Percentiles rank a stretch among this genome's conserved stretches.
phyloP scores from a whole-genome alignment of 2,888 invertebrate species.

The Fissipunctia ypsillon region DNA sequence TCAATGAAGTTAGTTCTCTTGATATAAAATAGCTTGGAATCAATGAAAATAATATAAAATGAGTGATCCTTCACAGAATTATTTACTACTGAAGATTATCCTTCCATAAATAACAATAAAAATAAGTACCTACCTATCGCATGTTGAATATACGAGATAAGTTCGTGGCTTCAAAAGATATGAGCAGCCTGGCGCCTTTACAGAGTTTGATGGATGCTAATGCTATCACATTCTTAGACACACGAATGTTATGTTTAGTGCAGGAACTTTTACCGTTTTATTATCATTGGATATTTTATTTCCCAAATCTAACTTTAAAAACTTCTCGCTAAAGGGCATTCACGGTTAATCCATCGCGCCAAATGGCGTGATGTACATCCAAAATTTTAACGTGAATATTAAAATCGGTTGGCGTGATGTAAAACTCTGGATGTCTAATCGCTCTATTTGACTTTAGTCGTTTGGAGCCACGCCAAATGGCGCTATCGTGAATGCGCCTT shows the following conservation, averaged over 20 bases:
- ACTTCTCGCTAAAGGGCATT: not conserved
- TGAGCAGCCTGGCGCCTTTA: not conserved
- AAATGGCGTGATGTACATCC: too few relatives aligned
- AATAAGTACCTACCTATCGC: too few relatives aligned
- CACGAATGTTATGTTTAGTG: not conserved
- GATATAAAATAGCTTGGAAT: not conserved
- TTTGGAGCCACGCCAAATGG: too few relatives aligned
- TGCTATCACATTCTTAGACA: not conserved
- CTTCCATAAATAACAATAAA: not conserved
- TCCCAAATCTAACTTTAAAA: not conserved
- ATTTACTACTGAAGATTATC: not conserved
- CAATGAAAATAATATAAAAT: not conserved
- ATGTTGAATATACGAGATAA: too few relatives aligned
- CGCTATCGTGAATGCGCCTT: too few relatives aligned
- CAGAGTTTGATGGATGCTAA: not conserved
- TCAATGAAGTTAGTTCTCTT: constrained; percentile 24
- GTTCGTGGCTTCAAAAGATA: too few relatives aligned
- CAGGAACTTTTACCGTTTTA: not conserved
- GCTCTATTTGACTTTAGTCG: too few relatives aligned
- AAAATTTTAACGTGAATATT: too few relatives aligned
- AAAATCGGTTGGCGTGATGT: too few relatives aligned
- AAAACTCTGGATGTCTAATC: too few relatives aligned
- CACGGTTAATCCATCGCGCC: too few relatives aligned
- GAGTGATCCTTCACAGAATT: not conserved
- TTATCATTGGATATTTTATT: not conserved